Evolutionary conservation across 2,113 vertebrate species (phyloP).

Genomic region (Clarias gariepinus): DNA sequence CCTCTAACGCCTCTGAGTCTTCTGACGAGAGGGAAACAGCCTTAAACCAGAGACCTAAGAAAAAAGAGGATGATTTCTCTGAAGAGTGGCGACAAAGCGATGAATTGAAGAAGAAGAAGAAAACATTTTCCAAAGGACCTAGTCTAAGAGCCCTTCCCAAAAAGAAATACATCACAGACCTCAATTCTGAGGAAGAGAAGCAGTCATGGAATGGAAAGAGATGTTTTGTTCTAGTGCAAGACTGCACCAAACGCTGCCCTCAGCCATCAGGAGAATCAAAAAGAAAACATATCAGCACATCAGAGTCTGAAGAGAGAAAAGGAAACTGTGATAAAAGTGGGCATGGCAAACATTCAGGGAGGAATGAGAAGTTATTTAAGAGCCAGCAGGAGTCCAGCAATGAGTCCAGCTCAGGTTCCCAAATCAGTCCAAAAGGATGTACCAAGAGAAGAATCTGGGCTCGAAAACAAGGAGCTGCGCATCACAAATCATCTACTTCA

Average conservation of each 20-base stretch:
- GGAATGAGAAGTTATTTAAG: constrained; percentile 16
- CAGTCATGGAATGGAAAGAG: constrained; percentile 51
- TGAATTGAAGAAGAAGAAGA: constrained; percentile 44
- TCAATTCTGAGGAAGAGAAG: constrained; percentile 41
- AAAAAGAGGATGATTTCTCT: constrained; percentile 64
- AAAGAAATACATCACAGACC: constrained; percentile 70
- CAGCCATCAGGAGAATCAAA: constrained; percentile 56
- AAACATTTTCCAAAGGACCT: constrained; percentile 35
- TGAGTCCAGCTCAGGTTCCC: constrained; percentile 69
- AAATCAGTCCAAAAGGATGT: constrained; percentile 68
- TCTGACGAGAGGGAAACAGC: constrained; percentile 56
- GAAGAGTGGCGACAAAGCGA: constrained; percentile 53
- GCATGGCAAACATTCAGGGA: neutral
- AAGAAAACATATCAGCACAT: constrained; percentile 68
- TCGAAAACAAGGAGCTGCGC: constrained; percentile 46
- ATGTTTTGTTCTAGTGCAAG: constrained; percentile 37
- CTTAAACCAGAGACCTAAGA: constrained; percentile 59
- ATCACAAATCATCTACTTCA: constrained; percentile 38
- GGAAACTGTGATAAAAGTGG: constrained; percentile 33
- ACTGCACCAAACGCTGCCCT: constrained; percentile 1
- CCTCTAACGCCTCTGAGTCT: constrained; percentile 48
- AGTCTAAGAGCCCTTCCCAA: constrained; percentile 65
- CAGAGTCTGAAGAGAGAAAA: constrained; percentile 66
- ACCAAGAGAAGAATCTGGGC: constrained; percentile 36
- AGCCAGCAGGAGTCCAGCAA: constrained; percentile 62